Evolutionary conservation across 2,888 invertebrate species (phyloP).

Genomic region (Drosophila mettleri): DNA sequence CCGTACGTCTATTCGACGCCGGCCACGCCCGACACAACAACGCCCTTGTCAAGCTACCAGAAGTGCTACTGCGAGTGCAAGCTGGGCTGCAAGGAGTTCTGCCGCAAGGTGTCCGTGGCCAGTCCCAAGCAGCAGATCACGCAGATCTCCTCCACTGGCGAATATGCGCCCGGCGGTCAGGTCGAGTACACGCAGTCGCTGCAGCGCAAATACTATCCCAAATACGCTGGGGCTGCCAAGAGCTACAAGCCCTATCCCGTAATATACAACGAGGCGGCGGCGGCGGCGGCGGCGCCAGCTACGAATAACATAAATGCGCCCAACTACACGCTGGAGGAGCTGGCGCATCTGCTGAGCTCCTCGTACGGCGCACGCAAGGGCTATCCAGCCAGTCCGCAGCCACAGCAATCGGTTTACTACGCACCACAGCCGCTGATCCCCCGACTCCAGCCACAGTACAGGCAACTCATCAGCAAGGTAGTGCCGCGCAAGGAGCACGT

Average conservation of each 20-base stretch:
- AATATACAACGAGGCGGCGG: slow-evolving; percentile 39
- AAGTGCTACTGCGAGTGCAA: slow-evolving; percentile 82
- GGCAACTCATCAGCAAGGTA: slow-evolving; percentile 36
- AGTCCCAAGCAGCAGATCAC: slow-evolving; percentile 66
- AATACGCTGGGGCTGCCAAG: slow-evolving; percentile 37
- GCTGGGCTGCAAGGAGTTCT: slow-evolving; percentile 80
- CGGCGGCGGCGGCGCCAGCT: slow-evolving; percentile 35
- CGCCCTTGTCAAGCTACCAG: slow-evolving; percentile 50
- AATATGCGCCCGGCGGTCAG: slow-evolving; percentile 63
- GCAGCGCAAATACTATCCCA: slow-evolving; percentile 65
- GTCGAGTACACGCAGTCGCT: slow-evolving; percentile 74
- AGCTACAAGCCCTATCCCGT: slow-evolving; percentile 59
- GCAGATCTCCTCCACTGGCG: slow-evolving; percentile 67
- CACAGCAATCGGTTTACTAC: slow-evolving; percentile 32
- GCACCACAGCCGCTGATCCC: slow-evolving; percentile 10
- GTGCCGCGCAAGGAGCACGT: slow-evolving; percentile 7
- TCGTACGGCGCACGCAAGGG: slow-evolving; percentile 59
- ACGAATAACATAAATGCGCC: slow-evolving; percentile 61
- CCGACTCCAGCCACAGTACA: slow-evolving; percentile 23
- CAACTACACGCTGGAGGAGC: slow-evolving; percentile 67
- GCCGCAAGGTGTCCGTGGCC: slow-evolving; percentile 70
- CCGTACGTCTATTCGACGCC: slow-evolving; percentile 15
- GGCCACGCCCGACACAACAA: slow-evolving; percentile 1
- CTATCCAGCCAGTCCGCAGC: slow-evolving; percentile 36
- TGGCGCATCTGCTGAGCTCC: slow-evolving; percentile 62